Base-by-base conservation (phyloP, 2,888 invertebrate genomes). In the Therioaphis trifolii region DNA sequence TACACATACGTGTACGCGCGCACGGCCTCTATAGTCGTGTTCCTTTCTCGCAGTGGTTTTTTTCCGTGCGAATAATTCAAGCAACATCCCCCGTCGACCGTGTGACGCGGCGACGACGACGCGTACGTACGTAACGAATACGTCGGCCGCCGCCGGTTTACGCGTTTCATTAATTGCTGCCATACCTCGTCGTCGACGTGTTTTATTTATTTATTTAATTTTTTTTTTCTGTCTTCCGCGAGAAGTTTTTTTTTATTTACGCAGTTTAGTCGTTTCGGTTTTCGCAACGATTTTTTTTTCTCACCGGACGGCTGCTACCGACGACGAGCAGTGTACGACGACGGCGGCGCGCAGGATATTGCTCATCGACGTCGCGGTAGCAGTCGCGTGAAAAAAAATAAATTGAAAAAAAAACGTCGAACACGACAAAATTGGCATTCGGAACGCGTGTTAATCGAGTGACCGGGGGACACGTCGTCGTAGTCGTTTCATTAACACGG, bases 401-500 rank as follows among this genome's bases (percentile, higher is more conserved):
- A 52, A 29, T 5, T 46, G 3, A 74, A 61, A 76, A 72, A 52
- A 29, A 74, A 29, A 14, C 76, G 29, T 76, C 76, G 24, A 76
- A 76, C 63, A 76, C 63, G 63, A 63, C 29, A 35, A 63, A 76
- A 76, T 63, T 76, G 76, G 76, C 76, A 49, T 63, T 49, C 46
- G 29, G 29, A 49, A 76, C 63, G 63, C 46, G 66, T 66, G 77
- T 77, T 77, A 35, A 77, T 35, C 63, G 29, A 27, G 21, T 21
- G 55, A 9, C 52, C 7, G n/a, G 74, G 40, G 55, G 55, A 55
- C 40, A n/a, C n/a, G n/a, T n/a, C n/a, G n/a, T n/a, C n/a, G 49
- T 5, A 49, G 49, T 52, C 72, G 35, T 58, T 74, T 77, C 49
- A 49, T 77, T 77, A 77, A 66, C 75, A 75, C 18, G 76, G n/a